Percentiles rank a stretch among this genome's conserved stretches.
Conservation (phyloP, 2,888 invertebrate genomes). For the Acanthopleura granulata region DNA sequence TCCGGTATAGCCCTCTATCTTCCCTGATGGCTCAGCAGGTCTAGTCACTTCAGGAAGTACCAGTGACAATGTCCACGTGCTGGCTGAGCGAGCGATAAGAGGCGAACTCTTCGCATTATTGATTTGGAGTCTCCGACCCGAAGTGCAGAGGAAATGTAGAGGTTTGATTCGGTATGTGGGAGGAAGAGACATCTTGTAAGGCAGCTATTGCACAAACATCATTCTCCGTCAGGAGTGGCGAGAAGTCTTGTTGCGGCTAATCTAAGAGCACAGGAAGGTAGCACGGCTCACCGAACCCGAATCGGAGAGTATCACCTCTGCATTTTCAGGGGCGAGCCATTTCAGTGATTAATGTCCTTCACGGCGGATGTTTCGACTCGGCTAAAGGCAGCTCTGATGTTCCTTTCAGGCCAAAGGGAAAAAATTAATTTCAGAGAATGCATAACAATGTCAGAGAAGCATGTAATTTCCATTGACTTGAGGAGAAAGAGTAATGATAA, state of each 20-base stretch:
- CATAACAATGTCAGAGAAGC: too few species aligned
- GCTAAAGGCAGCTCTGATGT: too few species aligned
- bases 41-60: too few species aligned
- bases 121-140: background rate
- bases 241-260: background rate
- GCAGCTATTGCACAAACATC: conserved; percentile 18
- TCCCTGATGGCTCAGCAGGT: too few species aligned
- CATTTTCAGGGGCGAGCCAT: background rate
- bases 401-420: too few species aligned
- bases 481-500: too few species aligned
- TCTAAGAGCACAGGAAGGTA: background rate
- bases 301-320: background rate
- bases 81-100: too few species aligned
- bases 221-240: conserved; percentile 6
- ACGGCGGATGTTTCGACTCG: too few species aligned
- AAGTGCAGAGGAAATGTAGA: background rate
- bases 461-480: too few species aligned
- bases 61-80: too few species aligned
- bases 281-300: background rate
- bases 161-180: background rate
- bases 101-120: background rate
- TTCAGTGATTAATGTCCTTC: background rate
- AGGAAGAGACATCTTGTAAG: conserved; percentile 2
- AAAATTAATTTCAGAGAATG: too few species aligned
- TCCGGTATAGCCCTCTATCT: too few species aligned